These are phyloP conservation scores for Cephus runcator DNA, from an alignment of 2,888 invertebrate genomes.

Conservation along the genomic window DNA sequence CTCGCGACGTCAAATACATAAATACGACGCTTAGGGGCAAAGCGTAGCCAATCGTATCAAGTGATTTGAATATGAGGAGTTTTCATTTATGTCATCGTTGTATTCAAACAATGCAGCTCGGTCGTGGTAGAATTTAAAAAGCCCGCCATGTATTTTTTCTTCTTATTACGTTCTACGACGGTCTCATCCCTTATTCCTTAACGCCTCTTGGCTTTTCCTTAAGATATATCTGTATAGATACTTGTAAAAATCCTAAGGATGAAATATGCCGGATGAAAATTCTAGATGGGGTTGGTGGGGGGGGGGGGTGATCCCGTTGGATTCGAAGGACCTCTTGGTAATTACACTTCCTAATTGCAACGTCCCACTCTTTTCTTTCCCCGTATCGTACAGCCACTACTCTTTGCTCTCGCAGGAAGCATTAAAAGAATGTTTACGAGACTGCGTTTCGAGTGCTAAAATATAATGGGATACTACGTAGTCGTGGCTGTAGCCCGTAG, in stretches of 20 bases:
- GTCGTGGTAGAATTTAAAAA: not conserved
- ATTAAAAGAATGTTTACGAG: slow-evolving; percentile 53
- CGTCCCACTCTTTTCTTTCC: slow-evolving; percentile 2
- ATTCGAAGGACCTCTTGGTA: slow-evolving; percentile 42
- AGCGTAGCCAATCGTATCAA: slow-evolving; percentile 43
- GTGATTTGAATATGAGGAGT: slow-evolving; percentile 44
- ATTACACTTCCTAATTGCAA: slow-evolving; percentile 49
- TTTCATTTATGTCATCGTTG: slow-evolving; percentile 23
- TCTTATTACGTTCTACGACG: not conserved
- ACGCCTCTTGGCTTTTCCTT: not conserved
- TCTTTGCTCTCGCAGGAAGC: slow-evolving; percentile 19
- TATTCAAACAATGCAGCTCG: not conserved
- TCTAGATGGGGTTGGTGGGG: slow-evolving; percentile 1
- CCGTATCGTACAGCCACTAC: not conserved
- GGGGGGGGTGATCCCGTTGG: slow-evolving; percentile 27
- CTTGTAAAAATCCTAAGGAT: slow-evolving; percentile 49
- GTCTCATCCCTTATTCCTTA: not conserved
- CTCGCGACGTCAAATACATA: not conserved
- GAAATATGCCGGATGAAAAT: slow-evolving; percentile 47
- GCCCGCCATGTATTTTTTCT: not conserved
- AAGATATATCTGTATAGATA: not conserved
- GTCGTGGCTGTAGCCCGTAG: slow-evolving; percentile 11
- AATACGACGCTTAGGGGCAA: slow-evolving; percentile 41
- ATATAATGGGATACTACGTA: slow-evolving; percentile 39
- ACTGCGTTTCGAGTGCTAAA: slow-evolving; percentile 41